Evolutionary conservation across 2,888 invertebrate species (phyloP).

Genomic region (Ochropleura leucogaster): DNA sequence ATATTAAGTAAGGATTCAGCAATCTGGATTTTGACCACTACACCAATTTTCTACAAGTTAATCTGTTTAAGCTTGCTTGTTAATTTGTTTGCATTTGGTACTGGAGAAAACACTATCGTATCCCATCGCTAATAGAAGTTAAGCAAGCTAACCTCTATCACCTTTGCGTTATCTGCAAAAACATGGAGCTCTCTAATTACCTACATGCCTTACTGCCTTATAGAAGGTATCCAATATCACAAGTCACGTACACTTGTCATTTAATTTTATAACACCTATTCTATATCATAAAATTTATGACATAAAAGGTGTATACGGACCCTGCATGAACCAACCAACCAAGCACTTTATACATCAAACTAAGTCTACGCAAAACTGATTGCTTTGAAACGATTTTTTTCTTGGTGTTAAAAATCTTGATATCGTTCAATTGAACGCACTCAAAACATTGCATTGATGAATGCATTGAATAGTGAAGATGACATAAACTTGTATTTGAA

Average conservation of each 20-base stretch:
- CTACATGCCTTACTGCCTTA: background rate
- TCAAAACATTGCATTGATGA: too few relatives aligned
- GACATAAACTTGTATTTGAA: too few relatives aligned
- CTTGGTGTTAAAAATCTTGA: too few relatives aligned
- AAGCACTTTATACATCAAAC: background rate
- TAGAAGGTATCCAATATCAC: slow-evolving; percentile 13
- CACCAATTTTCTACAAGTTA: background rate
- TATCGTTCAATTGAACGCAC: too few relatives aligned
- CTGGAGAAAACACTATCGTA: background rate
- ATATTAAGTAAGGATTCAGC: too few relatives aligned
- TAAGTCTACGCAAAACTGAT: too few relatives aligned
- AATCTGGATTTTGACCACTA: too few relatives aligned
- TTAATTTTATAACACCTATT: background rate
- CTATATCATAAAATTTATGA: background rate
- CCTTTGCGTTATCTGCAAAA: background rate
- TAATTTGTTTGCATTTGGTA: too few relatives aligned
- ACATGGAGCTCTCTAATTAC: slow-evolving; percentile 16
- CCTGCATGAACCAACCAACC: background rate
- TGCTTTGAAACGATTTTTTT: too few relatives aligned
- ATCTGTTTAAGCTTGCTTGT: too few relatives aligned
- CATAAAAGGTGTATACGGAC: background rate
- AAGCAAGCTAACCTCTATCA: background rate
- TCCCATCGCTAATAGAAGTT: background rate
- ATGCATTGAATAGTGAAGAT: too few relatives aligned
- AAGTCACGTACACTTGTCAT: background rate